These are phyloP conservation scores for Poecilus cupreus DNA, from an alignment of 2,888 invertebrate genomes.

Conservation along the genomic window DNA sequence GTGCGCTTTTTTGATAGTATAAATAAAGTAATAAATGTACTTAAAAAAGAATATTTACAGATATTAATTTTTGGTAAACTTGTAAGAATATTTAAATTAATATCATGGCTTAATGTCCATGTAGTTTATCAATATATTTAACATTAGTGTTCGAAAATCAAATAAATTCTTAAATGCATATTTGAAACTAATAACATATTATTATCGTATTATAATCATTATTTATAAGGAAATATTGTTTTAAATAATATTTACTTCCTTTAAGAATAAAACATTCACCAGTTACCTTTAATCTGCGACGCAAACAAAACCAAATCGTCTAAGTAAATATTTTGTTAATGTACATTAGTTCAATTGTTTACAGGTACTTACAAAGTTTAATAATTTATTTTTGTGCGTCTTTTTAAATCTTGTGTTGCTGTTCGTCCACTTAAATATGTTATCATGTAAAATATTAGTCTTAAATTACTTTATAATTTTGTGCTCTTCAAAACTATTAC, in stretches of 20 bases:
- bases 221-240: not conserved
- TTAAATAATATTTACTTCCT: not conserved
- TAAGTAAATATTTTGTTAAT: not conserved
- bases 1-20: too few relatives aligned
- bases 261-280: not conserved
- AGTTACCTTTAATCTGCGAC: not conserved
- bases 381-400: not conserved
- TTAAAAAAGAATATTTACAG: too few relatives aligned
- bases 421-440: not conserved
- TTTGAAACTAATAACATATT: not conserved
- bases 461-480: not conserved
- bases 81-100: too few relatives aligned
- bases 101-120: too few relatives aligned
- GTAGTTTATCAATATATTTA: not conserved
- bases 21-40: not conserved
- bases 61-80: too few relatives aligned
- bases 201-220: not conserved
- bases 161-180: too few relatives aligned
- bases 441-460: not conserved
- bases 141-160: not conserved
- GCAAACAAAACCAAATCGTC: not conserved
- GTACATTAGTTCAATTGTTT: not conserved
- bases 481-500: not conserved
- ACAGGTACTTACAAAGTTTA: not conserved
- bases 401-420: not conserved